phyloP scores from a whole-genome alignment of 1,140 invertebrate species.

The Drosophila saltans region DNA sequence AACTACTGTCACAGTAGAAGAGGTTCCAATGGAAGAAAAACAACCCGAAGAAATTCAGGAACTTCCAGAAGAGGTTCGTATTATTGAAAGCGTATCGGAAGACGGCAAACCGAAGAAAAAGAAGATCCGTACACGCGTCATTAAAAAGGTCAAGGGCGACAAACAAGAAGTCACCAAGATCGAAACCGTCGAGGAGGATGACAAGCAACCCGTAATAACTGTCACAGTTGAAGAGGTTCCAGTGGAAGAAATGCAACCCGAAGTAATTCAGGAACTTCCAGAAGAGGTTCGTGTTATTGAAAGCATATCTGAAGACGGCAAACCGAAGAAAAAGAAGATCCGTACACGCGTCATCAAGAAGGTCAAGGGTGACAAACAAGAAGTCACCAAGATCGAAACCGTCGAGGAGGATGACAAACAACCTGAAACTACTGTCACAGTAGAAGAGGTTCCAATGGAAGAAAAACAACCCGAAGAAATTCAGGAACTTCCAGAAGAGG shows the following conservation, averaged over 20 bases:
- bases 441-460: slow-evolving; percentile 17
- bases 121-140: slow-evolving; percentile 27
- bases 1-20: slow-evolving; percentile 25
- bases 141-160: slow-evolving; percentile 31
- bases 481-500: slow-evolving; percentile 45
- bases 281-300: slow-evolving; percentile 28
- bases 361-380: slow-evolving; percentile 28
- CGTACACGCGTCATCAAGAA: slow-evolving; percentile 36
- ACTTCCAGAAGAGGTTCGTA: slow-evolving; percentile 19
- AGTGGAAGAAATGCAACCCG: slow-evolving; percentile 5
- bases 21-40: slow-evolving; percentile 18
- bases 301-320: slow-evolving; percentile 28
- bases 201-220: slow-evolving; percentile 9
- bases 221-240: slow-evolving; percentile 23
- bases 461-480: slow-evolving; percentile 22
- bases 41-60: slow-evolving; percentile 22
- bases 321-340: slow-evolving; percentile 37
- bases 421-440: slow-evolving; percentile 22
- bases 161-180: slow-evolving; percentile 35
- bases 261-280: slow-evolving; percentile 16
- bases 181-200: slow-evolving; percentile 26
- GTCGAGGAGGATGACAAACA: slow-evolving; percentile 23
- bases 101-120: slow-evolving; percentile 26
- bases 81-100: slow-evolving; percentile 13
- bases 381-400: slow-evolving; percentile 29